Evolutionary conservation across 2,888 invertebrate genomes (phyloP), one percentile per base, ranked within the genome.

Genomic region (Brenthis ino): DNA sequence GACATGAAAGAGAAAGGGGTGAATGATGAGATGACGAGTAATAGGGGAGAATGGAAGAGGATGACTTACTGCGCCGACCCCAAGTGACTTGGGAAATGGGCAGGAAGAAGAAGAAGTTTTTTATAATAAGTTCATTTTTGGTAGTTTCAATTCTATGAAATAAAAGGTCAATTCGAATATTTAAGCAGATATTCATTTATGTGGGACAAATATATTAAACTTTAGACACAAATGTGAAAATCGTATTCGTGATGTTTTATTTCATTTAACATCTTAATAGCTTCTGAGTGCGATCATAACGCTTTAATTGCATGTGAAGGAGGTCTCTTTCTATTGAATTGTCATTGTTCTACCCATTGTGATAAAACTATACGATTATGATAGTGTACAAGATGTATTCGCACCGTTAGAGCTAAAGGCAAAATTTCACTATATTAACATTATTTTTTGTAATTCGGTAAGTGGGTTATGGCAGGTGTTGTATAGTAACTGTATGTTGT

Each of bases 261-360:
- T 37, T 8, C 28, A 33, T 64, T 56, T 56, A 48, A 57, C 8
- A 43, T 57, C 28, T 64, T 57, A 63, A 63, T 47, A 48, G 53
- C 14, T n/a, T 47, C 24, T 48, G 24, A 50, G 24, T 16, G 28
- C 8, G 53, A 65, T 28, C 60, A 28, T 56, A 63, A 51, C 28
- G 56, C 28, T 64, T 53, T 64, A 71, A 72, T 72, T 55, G 63
- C 47, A 54, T 72, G 72, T 51, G 72, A 72, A 72, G 54, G 63
- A 16, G 67, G 70, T 60, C 67, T 61, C 58, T 68, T 43, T 57
- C 55, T 55, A 69, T 65, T 47, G 63, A 71, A 66, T 53, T 53
- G 48, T 43, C 67, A 60, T 71, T 71, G 69, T 67, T 16, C 13
- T 28, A 4, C 50, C 51, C 53, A 47, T 47, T 51, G 61, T 56